Evolutionary conservation across 2,888 invertebrate genomes (phyloP), one percentile per base, ranked within the genome.

Genomic region (Leucania comma): DNA sequence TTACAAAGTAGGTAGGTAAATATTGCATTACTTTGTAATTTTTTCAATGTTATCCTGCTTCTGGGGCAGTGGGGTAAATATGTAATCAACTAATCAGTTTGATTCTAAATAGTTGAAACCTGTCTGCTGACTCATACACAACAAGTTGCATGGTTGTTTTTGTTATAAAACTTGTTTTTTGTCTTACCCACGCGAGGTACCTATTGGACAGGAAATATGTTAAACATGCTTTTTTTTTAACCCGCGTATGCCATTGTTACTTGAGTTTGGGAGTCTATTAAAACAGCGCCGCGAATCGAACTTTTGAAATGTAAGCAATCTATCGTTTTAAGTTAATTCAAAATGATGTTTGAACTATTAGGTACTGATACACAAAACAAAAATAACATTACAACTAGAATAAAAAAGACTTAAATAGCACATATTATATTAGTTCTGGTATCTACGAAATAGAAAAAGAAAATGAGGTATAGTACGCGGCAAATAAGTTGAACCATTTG

Each of bases 171-270:
- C 69, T 62, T 38, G 77, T 51, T 68, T 67, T 24, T 38, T 3
- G 29, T 4, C 29, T 29, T 29, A 56, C 48, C 38, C 60, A 66
- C 57, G 24, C 50, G 54, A 24, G 42, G n/a, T n/a, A n/a, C n/a
- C n/a, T 24, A 50, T 29, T 3, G 2, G 54, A 57, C 68, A 80
- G 80, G 68, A 76, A 76, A 66, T 72, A 66, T 50, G 46, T 51
- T 29, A 26, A 32, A 26, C 48, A 42, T 51, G 22, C 22, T 73
- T 66, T 65, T 77, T n/a, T 76, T 79, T 24, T 46, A 32, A 38
- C 51, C 48, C 35, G 17, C 14, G 29, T 42, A n/a, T 3, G 20
- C 56, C 38, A 56, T 64, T 60, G 65, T 61, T 61, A 50, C 2
- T 48, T 51, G 20, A 51, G 50, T 42, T 42, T 42, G 42, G 20